A percentile compares a stretch with the other conserved stretches of the same genome.
Conservation (phyloP, 2,797 vertebrate genomes). For the Leptatherina wallacei region DNA sequence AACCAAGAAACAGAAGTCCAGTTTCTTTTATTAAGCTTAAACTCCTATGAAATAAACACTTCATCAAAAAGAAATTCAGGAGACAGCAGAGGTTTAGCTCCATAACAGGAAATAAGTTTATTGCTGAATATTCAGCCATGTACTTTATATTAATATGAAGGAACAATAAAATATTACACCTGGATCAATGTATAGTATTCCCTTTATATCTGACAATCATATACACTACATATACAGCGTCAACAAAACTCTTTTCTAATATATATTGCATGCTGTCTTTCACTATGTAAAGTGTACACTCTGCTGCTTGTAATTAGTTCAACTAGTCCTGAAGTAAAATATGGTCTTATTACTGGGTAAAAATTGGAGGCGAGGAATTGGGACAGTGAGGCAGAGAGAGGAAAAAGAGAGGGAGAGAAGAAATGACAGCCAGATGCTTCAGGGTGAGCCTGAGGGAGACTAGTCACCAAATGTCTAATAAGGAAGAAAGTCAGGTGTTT, state of each 20-base stretch:
- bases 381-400: slow-evolving; percentile 31
- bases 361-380: slow-evolving; percentile 40
- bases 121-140: slow-evolving; percentile 60
- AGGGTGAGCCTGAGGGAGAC: slow-evolving; percentile 37
- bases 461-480: slow-evolving; percentile 53
- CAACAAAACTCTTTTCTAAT: slow-evolving; percentile 19
- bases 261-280: slow-evolving; percentile 33
- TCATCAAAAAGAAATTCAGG: slow-evolving; percentile 6
- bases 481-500: slow-evolving; percentile 31
- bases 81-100: slow-evolving; percentile 1
- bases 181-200: slow-evolving; percentile 70
- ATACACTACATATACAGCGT: slow-evolving; percentile 52
- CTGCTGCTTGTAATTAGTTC: slow-evolving; percentile 44
- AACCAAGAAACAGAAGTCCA: too few species aligned
- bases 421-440: slow-evolving; percentile 54
- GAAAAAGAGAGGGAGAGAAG: slow-evolving; percentile 18
- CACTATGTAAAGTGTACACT: slow-evolving; percentile 34
- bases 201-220: slow-evolving; percentile 69
- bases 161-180: slow-evolving; percentile 79
- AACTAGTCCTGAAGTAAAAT: slow-evolving; percentile 45
- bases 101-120: slow-evolving; percentile 48
- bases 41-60: too few species aligned
- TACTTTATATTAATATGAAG: slow-evolving; percentile 72
- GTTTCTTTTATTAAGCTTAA: too few species aligned
- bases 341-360: slow-evolving; percentile 38